Base-by-base conservation (phyloP, 2,888 invertebrate genomes). In the Pollenia amentaria region DNA sequence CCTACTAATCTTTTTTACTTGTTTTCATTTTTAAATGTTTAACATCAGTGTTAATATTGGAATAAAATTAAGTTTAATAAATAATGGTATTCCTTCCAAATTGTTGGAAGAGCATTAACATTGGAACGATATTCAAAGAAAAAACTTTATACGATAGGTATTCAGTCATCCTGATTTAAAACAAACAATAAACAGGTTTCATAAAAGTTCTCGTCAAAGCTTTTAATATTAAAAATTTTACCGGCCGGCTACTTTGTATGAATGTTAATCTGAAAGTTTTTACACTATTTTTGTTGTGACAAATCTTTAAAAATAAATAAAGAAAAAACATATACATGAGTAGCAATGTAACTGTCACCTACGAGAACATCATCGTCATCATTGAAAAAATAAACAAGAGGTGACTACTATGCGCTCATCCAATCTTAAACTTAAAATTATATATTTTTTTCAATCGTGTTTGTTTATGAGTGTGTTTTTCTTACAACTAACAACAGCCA, bases 311-410 rank as follows among this genome's bases (percentile, higher is more conserved):
- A 40, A 16, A 55, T 42, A 16, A 40, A 55, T 4, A 64, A 55
- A 29, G 21, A 8, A 8, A 72, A 1, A 55, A 10, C 14, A 18
- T 29, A 21, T 42, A 14, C n/a, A 10, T 70, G 10, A 40, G 12
- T 55, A 14, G 6, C 4, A 38, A 48, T 72, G 44, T 72, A 38
- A 51, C 11, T 70, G 51, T 44, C 51, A 70, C 51, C 62, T 51
- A 69, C 51, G 69, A 51, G 70, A 79, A 70, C 51, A 60, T 53
- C 21, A 64, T 16, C 51, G 21, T 78, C 69, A 57, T 60, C 18
- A 60, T 55, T 38, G 48, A 40, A 38, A 29, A 29, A 10, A 38
- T 64, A 80, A 72, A 64, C 11, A 64, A 72, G 29, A 69, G n/a
- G 11, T 16, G 65, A 55, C 29, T 65, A 29, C 10, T 18, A n/a